Evolutionary conservation across 2,113 vertebrate species (phyloP).

Genomic region (Callipepla californica): DNA sequence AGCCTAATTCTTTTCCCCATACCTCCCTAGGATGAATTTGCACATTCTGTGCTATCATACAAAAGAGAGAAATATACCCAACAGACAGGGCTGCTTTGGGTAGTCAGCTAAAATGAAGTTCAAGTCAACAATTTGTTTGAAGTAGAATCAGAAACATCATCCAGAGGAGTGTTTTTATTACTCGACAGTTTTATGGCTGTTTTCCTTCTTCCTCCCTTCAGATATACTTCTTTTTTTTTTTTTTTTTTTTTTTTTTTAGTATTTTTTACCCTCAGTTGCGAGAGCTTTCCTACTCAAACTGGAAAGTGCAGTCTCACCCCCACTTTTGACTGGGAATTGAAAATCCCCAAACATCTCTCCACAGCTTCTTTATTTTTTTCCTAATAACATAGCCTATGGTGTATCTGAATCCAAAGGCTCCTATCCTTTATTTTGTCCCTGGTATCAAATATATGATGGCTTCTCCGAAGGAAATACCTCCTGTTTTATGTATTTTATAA

Average conservation of each 20-base stretch:
- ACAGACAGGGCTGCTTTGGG: neutral
- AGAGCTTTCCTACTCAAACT: neutral
- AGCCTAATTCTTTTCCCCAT: neutral
- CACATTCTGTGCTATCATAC: neutral
- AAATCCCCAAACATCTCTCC: neutral
- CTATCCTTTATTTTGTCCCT: neutral
- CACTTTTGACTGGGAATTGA: neutral
- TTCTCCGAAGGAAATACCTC: no score
- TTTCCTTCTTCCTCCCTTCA: neutral
- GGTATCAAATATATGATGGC: neutral
- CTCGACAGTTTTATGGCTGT: neutral
- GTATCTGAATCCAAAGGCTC: neutral
- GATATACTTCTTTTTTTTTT: neutral
- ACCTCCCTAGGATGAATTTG: neutral
- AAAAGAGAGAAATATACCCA: neutral
- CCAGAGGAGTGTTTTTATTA: neutral
- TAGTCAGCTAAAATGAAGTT: neutral
- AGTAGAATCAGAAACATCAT: neutral
- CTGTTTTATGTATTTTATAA: no score
- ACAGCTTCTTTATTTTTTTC: neutral
- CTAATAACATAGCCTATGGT: neutral
- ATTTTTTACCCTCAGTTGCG: neutral
- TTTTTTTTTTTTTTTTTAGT: accelerated
- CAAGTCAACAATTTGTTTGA: neutral
- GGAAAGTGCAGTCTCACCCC: neutral